phyloP scores from a whole-genome alignment of 2,888 invertebrate species.

The Noctua fimbriata region DNA sequence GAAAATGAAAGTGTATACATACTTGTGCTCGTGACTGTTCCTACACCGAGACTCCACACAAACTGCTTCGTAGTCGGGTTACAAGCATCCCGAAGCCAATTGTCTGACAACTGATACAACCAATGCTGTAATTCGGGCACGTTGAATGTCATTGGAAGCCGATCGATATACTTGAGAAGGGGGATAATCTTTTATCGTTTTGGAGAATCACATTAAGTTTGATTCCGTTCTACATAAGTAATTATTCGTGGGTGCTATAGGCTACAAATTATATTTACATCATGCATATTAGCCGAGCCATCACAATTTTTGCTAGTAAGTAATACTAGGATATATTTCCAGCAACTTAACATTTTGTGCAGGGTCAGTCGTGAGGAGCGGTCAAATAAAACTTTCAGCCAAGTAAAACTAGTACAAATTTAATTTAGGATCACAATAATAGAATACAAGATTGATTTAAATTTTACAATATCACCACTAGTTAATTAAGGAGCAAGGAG shows the following conservation, averaged over 20 bases:
- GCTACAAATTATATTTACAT: no score
- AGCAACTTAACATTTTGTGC: not conserved
- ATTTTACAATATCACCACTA: conserved; percentile 75
- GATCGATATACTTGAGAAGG: not conserved
- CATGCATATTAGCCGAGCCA: no score
- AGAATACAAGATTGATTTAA: conserved; percentile 74
- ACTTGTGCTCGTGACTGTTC: not conserved
- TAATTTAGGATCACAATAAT: conserved; percentile 88
- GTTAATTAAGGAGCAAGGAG: conserved; percentile 61
- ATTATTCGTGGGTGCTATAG: no score
- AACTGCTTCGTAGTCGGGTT: conserved; percentile 8
- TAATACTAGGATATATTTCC: not conserved
- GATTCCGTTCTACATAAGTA: not conserved
- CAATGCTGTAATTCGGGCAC: conserved; percentile 2
- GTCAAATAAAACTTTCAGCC: conserved; percentile 75
- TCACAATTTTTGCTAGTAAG: not conserved
- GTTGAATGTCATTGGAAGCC: conserved; percentile 8
- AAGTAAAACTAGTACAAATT: conserved; percentile 84
- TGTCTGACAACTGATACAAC: conserved; percentile 30
- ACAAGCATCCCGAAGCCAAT: conserved; percentile 16
- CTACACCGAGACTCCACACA: conserved; percentile 6
- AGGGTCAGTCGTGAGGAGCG: not conserved
- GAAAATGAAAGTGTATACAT: not conserved
- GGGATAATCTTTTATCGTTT: not conserved
- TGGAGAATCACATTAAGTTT: not conserved